These are phyloP conservation scores for Fregata magnificens DNA, from an alignment of 2,113 vertebrate genomes.

Conservation along the genomic window DNA sequence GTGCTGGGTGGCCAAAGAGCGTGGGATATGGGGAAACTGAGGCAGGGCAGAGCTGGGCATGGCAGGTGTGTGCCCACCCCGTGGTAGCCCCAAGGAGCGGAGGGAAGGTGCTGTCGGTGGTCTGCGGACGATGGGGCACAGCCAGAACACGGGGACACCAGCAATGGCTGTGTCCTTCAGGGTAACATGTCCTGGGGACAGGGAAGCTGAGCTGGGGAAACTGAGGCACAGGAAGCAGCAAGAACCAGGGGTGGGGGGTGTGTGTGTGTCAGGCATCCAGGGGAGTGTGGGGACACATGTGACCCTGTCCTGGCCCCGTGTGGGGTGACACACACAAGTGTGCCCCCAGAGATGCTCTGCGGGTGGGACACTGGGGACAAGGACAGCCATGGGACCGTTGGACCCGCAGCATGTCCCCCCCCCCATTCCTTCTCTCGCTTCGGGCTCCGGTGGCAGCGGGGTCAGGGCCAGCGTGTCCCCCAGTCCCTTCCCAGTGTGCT, in stretches of 20 bases:
- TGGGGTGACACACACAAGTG: fast-evolving
- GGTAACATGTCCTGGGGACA: fast-evolving
- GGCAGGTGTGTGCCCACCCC: background rate
- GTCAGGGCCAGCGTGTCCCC: background rate
- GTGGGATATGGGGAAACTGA: background rate
- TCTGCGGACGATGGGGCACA: background rate
- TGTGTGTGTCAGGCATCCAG: background rate
- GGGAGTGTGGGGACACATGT: background rate
- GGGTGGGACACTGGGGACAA: background rate
- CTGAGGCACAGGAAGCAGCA: background rate
- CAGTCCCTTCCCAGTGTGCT: fast-evolving
- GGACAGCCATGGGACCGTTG: background rate
- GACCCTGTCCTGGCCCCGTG: background rate
- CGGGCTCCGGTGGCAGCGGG: background rate
- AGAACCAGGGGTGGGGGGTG: fast-evolving
- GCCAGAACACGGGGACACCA: background rate
- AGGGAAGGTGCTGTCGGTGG: background rate
- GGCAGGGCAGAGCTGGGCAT: background rate
- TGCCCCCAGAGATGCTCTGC: background rate
- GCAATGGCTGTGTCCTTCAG: background rate
- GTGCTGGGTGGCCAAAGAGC: fast-evolving
- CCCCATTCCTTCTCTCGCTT: background rate
- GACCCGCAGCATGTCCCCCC: background rate
- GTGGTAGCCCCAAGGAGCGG: background rate
- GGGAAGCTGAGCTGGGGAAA: background rate